Base-by-base conservation (phyloP, 2,797 vertebrate genomes). In the Eidolon dupreanum region DNA sequence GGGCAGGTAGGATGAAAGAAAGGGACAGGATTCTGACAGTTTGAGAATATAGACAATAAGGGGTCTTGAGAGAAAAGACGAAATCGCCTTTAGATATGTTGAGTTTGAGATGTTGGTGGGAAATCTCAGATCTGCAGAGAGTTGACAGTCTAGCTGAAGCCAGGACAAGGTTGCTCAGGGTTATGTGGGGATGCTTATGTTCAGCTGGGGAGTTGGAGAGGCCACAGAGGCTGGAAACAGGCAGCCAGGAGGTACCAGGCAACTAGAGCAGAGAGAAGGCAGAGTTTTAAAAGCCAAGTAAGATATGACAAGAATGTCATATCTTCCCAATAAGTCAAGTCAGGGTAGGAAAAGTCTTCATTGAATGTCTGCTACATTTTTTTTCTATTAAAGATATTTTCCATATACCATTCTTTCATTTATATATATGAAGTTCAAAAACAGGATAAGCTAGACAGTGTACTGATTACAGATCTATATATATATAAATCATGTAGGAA, bases 31-130 rank as follows among this genome's bases (percentile, higher is more conserved):
- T 51, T 12, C 3, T 11, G 38, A 10, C 65, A 31, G 1, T 53
- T 26, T 31, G 3, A 41, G 20, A n/a, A 20, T 26, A 3, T 20
- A 46, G 17, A 31, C 33, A 5, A 15, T 9, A 49, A 49, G 53
- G 33, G 31, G 20, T 2, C 17, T 0, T 26, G 9, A 75, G 38
- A 49, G 46, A 59, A 19, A 20, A 17, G 31, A 24, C 6, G 1
- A 13, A 12, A 11, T n/a, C 2, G 5, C n/a, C 10, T 26, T 7
- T 33, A 16, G 31, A 26, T 15, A 0, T 4, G 0, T 22, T 28
- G 63, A 11, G 2, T 17, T n/a, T 36, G 85, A 57, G 49, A 7
- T 1, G 24, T 49, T 11, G 10, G 0, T 6, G 1, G 15, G 43
- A 43, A n/a, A 13, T 19, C 0, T n/a, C 11, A 1, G 26, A 22